Conservation (phyloP, 2,113 vertebrate species). For the Plectropomus leopardus region DNA sequence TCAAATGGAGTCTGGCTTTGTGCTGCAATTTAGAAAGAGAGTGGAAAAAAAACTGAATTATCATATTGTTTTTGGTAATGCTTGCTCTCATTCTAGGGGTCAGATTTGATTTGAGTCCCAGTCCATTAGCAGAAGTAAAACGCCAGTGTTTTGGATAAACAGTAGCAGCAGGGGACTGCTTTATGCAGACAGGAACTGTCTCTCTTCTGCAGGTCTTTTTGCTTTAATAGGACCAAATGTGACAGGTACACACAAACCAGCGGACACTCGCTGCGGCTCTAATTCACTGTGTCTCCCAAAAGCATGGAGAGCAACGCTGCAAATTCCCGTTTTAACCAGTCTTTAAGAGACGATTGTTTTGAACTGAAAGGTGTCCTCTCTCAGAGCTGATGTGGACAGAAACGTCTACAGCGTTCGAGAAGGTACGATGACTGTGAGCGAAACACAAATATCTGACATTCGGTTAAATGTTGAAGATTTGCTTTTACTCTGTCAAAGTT, state of each 20-base stretch:
- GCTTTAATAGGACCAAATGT: constrained; percentile 91
- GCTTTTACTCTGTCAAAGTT: not conserved
- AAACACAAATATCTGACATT: no score
- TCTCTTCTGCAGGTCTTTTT: constrained; percentile 89
- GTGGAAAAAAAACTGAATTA: constrained; percentile 88
- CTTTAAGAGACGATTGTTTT: constrained; percentile 18
- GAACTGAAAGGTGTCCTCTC: not conserved
- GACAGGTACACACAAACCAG: constrained; percentile 89
- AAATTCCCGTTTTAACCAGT: constrained; percentile 5
- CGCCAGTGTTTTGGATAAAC: constrained; percentile 95
- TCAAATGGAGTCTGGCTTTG: constrained; percentile 87
- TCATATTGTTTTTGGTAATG: constrained; percentile 87
- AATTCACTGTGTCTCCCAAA: not conserved
- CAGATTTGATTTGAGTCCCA: constrained; percentile 96
- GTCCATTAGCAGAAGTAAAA: constrained; percentile 92
- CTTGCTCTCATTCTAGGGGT: constrained; percentile 92
- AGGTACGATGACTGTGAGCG: not conserved
- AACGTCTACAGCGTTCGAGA: not conserved
- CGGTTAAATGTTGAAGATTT: not conserved
- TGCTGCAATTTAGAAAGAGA: constrained; percentile 88
- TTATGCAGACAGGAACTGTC: constrained; percentile 88
- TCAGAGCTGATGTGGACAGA: constrained; percentile 1
- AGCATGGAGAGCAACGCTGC: not conserved
- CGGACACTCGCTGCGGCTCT: constrained; percentile 4
- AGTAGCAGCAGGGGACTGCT: constrained; percentile 94